Conservation (phyloP, 2,888 invertebrate species). For the Agrochola circellaris region DNA sequence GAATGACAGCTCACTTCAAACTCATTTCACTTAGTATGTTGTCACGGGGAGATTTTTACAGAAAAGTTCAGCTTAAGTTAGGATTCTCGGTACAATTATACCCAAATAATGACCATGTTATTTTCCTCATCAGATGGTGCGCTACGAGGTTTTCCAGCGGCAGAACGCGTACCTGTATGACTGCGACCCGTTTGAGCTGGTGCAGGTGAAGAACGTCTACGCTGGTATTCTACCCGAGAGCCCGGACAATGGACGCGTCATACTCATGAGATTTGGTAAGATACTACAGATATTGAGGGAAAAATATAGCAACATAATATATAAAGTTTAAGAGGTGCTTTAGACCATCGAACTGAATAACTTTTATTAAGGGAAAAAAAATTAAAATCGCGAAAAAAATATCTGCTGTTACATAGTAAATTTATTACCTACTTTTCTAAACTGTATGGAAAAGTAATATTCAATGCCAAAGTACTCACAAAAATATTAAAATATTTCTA, state of each 20-base stretch:
- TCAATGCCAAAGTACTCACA: background rate
- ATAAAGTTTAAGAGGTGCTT: no score
- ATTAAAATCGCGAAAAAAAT: no score
- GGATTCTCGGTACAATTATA: background rate
- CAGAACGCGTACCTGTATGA: constrained; percentile 82
- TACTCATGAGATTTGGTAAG: constrained; percentile 86
- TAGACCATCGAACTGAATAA: no score
- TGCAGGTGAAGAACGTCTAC: constrained; percentile 82
- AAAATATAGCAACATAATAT: background rate
- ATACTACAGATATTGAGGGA: background rate
- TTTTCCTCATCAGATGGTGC: constrained; percentile 79
- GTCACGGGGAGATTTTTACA: no score
- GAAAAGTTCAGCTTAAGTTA: background rate
- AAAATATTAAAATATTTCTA: background rate
- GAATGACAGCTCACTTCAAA: no score
- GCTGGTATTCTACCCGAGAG: constrained; percentile 84
- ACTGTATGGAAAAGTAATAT: no score
- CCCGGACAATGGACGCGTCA: constrained; percentile 82
- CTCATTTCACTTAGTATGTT: no score
- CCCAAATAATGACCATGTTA: background rate
- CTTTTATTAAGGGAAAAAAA: no score
- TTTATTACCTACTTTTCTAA: no score
- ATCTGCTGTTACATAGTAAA: no score
- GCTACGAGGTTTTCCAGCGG: constrained; percentile 83
- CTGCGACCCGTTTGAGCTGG: constrained; percentile 82